These are phyloP conservation scores for Deilephila porcellus DNA, from an alignment of 2,888 invertebrate species.

Conservation along the genomic window DNA sequence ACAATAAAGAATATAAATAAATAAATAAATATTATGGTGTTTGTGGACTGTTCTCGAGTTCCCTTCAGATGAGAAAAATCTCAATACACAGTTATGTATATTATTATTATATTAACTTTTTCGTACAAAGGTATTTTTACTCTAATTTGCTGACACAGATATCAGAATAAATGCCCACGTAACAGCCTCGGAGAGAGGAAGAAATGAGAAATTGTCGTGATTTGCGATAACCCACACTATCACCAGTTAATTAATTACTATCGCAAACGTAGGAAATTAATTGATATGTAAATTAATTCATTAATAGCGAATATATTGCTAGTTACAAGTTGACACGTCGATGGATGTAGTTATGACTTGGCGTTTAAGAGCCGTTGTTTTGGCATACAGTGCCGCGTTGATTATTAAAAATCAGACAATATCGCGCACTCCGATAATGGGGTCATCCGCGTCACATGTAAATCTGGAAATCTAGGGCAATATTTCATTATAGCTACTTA, in stretches of 20 bases:
- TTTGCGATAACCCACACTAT: not conserved
- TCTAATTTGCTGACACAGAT: not conserved
- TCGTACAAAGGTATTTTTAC: too few species aligned
- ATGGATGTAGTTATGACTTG: not conserved
- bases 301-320: not conserved
- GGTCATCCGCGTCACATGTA: not conserved
- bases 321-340: not conserved
- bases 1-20: too few species aligned
- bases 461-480: conserved; percentile 5
- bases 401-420: conserved; percentile 5
- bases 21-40: too few species aligned
- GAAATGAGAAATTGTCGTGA: conserved; percentile 6
- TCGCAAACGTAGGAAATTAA: not conserved
- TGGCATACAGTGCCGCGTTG: not conserved
- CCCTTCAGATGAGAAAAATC: too few species aligned
- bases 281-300: not conserved
- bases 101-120: too few species aligned
- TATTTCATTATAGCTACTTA: not conserved
- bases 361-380: not conserved
- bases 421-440: not conserved
- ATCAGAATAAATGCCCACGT: not conserved
- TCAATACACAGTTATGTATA: too few species aligned
- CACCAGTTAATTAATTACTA: not conserved
- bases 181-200: not conserved
- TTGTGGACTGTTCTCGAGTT: too few species aligned